phyloP scores from a whole-genome alignment of 2,797 vertebrate genomes.

The Monodelphis domestica region DNA sequence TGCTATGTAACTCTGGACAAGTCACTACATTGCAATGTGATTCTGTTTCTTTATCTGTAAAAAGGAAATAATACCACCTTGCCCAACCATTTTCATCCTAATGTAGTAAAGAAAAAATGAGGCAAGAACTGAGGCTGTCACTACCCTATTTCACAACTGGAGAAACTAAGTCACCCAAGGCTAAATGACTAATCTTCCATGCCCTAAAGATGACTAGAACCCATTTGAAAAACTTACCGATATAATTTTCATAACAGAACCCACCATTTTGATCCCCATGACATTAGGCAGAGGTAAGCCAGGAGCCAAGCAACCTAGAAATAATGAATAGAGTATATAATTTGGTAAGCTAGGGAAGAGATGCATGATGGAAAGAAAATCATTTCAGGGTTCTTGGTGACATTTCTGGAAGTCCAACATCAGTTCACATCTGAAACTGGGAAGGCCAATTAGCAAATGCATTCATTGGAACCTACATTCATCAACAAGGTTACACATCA shows the following conservation, averaged over 20 bases:
- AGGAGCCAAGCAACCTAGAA: neutral
- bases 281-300: constrained; percentile 32
- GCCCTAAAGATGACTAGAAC: neutral
- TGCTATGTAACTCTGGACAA: neutral
- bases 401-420: neutral
- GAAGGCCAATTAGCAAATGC: neutral
- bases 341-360: neutral
- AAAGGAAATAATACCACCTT: neutral
- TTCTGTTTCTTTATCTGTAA: neutral
- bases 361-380: neutral
- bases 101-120: neutral
- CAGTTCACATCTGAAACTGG: neutral
- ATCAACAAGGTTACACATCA: neutral
- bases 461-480: neutral
- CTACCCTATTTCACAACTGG: neutral
- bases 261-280: neutral
- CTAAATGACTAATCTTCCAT: too few relatives aligned
- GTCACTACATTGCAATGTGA: neutral
- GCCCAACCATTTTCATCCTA: neutral
- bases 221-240: neutral
- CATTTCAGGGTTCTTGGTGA: neutral
- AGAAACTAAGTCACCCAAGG: neutral
- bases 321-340: constrained; percentile 27
- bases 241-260: neutral
- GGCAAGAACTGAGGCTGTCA: neutral